phyloP scores from a whole-genome alignment of 2,888 invertebrate species.

The Pyrocoelia pectoralis region DNA sequence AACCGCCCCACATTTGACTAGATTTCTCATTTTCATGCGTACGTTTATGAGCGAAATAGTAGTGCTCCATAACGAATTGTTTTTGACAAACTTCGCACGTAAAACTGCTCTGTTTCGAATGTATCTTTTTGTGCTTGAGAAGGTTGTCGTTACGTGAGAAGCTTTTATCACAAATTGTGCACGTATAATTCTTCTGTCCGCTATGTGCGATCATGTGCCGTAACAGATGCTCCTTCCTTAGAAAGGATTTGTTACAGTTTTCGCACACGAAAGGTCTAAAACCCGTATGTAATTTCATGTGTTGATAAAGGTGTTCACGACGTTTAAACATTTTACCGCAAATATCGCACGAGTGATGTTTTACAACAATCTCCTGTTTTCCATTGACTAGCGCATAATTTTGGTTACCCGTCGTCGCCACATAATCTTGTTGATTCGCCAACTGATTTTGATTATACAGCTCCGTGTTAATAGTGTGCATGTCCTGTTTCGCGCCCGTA shows the following conservation, averaged over 20 bases:
- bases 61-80: conserved; percentile 72
- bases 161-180: conserved; percentile 66
- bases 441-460: neutral
- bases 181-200: conserved; percentile 71
- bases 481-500: neutral
- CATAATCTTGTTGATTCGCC: neutral
- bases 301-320: conserved; percentile 74
- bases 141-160: conserved; percentile 66
- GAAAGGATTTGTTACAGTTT: conserved; percentile 72
- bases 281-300: conserved; percentile 72
- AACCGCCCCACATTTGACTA: conserved; percentile 42
- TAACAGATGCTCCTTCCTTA: conserved; percentile 73
- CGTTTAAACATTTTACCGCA: conserved; percentile 73
- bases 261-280: conserved; percentile 72
- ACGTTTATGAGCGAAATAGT: conserved; percentile 69
- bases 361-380: conserved; percentile 20
- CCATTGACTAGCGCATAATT: neutral
- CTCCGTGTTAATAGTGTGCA: neutral
- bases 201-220: conserved; percentile 73
- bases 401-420: neutral
- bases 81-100: conserved; percentile 72
- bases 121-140: conserved; percentile 67
- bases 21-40: conserved; percentile 58
- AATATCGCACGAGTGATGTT: conserved; percentile 61
- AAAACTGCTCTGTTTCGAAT: conserved; percentile 65